Evolutionary conservation across 1,140 invertebrate genomes (phyloP).

Genomic region (Listronotus bonariensis): DNA sequence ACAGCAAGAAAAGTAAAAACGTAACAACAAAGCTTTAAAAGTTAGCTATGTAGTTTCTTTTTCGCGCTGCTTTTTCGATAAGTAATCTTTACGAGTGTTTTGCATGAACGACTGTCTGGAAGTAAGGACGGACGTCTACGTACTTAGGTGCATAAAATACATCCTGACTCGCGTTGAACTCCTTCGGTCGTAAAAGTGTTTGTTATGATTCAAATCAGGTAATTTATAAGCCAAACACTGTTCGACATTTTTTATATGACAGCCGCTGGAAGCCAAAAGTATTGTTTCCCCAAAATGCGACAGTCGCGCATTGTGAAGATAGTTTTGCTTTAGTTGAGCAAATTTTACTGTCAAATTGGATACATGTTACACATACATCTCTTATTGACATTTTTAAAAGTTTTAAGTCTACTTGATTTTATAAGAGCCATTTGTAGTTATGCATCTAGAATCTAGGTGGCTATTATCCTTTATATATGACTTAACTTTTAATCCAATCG

Average conservation of each 20-base stretch:
- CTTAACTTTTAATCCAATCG: no score
- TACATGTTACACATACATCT: no score
- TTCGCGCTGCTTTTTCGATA: conserved; percentile 17
- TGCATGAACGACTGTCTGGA: conserved; percentile 14
- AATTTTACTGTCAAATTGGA: background rate
- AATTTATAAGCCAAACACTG: conserved; percentile 47
- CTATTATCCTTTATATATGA: no score
- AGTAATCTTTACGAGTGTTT: conserved; percentile 24
- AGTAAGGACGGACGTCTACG: conserved; percentile 4
- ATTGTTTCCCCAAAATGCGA: conserved; percentile 19
- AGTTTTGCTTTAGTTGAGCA: conserved; percentile 5
- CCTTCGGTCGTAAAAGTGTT: conserved; percentile 40
- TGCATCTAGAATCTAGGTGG: no score
- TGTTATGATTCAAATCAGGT: conserved; percentile 47
- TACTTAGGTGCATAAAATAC: conserved; percentile 28
- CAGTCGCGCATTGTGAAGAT: background rate
- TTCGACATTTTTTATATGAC: conserved; percentile 37
- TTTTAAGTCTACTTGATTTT: no score
- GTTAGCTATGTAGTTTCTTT: no score
- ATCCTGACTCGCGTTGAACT: conserved; percentile 7
- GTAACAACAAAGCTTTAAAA: no score
- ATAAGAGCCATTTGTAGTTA: no score
- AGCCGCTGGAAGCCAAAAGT: conserved; percentile 20
- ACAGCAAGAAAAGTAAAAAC: no score
- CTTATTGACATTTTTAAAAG: no score